These are phyloP conservation scores for Anguilla rostrata DNA, from an alignment of 2,113 vertebrate species.

Conservation along the genomic window DNA sequence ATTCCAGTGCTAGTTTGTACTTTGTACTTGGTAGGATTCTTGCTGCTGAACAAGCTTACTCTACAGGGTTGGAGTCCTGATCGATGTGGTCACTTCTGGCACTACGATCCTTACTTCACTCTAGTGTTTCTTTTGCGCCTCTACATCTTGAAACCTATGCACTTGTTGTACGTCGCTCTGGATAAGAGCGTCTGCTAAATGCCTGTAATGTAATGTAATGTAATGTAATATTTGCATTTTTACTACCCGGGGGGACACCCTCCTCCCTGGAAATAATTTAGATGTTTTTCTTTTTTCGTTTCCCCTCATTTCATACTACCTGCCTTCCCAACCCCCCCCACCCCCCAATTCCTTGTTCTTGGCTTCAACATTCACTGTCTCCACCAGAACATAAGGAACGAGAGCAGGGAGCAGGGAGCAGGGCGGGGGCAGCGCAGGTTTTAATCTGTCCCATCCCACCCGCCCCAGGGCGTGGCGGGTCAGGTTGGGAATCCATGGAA, in stretches of 20 bases:
- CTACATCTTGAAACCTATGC: no score
- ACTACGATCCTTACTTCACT: no score
- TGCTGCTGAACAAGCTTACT: no score
- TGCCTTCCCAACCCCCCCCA: slow-evolving; percentile 49
- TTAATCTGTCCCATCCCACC: slow-evolving; percentile 30
- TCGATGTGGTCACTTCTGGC: no score
- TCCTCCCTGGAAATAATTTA: slow-evolving; percentile 69
- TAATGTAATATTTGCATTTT: slow-evolving; percentile 81
- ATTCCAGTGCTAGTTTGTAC: no score
- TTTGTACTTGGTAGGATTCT: no score
- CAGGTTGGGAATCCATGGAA: not conserved
- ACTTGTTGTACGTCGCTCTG: no score
- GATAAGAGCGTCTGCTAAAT: no score
- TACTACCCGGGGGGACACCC: slow-evolving; percentile 59
- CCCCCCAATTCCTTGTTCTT: not conserved
- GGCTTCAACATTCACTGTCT: slow-evolving; percentile 41
- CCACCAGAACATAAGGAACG: slow-evolving; percentile 63
- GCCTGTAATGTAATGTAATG: no score
- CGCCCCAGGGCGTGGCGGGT: slow-evolving; percentile 19
- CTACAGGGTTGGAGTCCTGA: no score
- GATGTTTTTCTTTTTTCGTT: slow-evolving; percentile 64
- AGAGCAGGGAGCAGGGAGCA: slow-evolving; percentile 26
- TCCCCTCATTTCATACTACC: slow-evolving; percentile 46
- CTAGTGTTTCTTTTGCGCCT: no score
- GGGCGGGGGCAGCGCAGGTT: slow-evolving; percentile 20